Evolutionary conservation across 2,797 vertebrate genomes (phyloP), one percentile per base, ranked within the genome.

Genomic region (Argentina silus): DNA sequence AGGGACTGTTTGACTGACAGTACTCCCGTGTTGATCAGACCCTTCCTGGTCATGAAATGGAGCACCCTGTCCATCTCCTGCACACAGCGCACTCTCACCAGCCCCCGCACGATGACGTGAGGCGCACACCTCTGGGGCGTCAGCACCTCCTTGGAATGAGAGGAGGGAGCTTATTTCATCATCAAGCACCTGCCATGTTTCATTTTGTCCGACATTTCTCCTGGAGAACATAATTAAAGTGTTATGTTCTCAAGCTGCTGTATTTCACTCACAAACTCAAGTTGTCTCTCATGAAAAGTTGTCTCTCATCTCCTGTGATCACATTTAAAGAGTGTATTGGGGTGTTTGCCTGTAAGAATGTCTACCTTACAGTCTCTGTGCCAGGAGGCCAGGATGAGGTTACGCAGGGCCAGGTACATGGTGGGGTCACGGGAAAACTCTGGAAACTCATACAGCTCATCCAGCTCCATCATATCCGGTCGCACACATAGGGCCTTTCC

Each of bases 361-460:
- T 85, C 73, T 90, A 98, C 98, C 94, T 95, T 97, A 88, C 97
- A 99, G 83, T 96, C 94, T 11, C 90, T 94, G 78, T 97, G 95
- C 98, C 98, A 99, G 75, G 95, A 90, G 43, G 97, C 96, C 44
- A 99, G 90, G 79, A 98, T 96, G 17, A 99, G 95, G 89, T 99
- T 99, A 57, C 98, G 93, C 66, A 99, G 74, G 0, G 97, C 98
- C 83, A 99, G 88, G 83, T 99, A 99, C 96, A 99, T 98, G 70
- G 98, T 99, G 47, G 98, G 97, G 74, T 99, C 98, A 0, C 98
- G 92, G 50, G 98, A 99, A 83, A 97, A 99, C 80, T 99, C 98
- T 0, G 98, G 98, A 83, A 99, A 99, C 91, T 99, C 98, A 12
- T 99, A 99, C 63, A 99, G 95, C 87, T 99, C 98, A 51, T 99